phyloP scores from a whole-genome alignment of 2,888 invertebrate species.

The Priapulus caudatus region DNA sequence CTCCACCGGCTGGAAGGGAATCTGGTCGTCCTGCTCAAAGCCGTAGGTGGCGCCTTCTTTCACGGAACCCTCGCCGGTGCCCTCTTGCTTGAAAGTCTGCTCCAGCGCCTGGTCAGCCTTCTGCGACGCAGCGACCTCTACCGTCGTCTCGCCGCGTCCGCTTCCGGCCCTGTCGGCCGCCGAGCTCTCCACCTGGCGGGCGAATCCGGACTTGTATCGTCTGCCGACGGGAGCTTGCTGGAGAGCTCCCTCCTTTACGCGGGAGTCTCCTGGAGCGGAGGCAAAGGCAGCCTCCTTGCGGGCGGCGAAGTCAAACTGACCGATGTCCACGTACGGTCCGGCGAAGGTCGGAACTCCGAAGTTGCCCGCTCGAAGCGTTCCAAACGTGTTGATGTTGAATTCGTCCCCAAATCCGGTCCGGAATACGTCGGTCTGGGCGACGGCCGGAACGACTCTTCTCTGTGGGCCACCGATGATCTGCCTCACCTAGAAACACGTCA shows the following conservation, averaged over 20 bases:
- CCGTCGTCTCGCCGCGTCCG: neutral
- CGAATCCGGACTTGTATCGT: neutral
- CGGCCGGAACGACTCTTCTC: too few species aligned
- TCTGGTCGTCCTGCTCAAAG: neutral
- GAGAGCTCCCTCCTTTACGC: neutral
- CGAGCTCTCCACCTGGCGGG: neutral
- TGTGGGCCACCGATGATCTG: too few species aligned
- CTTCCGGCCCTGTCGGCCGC: neutral
- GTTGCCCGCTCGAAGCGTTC: neutral
- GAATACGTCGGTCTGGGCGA: neutral
- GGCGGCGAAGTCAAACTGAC: neutral
- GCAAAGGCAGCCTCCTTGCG: neutral
- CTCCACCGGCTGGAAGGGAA: neutral
- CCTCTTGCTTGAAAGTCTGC: constrained; percentile 1
- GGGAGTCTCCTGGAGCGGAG: neutral
- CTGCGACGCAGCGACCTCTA: neutral
- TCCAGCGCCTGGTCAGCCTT: neutral
- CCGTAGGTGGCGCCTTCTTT: constrained; percentile 3
- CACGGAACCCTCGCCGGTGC: neutral
- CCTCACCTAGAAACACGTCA: too few species aligned
- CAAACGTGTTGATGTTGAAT: neutral
- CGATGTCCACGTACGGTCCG: neutral
- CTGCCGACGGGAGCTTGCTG: neutral
- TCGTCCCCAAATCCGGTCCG: neutral
- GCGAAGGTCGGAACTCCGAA: neutral